Conservation (phyloP, 2,113 vertebrate species). For the Ochotona princeps region DNA sequence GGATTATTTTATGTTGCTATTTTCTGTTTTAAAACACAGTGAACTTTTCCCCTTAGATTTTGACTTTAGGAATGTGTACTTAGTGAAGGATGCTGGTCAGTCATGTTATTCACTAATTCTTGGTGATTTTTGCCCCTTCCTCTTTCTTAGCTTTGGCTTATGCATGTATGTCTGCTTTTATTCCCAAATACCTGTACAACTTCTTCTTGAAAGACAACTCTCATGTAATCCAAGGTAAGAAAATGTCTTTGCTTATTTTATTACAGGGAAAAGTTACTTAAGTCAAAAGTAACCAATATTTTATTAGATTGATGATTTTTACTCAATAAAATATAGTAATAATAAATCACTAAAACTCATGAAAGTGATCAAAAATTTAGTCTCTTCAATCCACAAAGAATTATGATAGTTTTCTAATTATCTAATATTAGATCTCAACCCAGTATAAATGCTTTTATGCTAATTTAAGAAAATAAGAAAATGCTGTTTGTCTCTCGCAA, state of each 20-base stretch:
- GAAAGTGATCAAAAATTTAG: not conserved
- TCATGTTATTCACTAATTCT: not conserved
- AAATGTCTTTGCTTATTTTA: slow-evolving; percentile 12
- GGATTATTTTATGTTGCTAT: not conserved
- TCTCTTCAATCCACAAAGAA: slow-evolving; percentile 24
- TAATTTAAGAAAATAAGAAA: slow-evolving; percentile 20
- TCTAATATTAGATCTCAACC: slow-evolving; percentile 21
- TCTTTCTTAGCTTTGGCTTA: slow-evolving; percentile 93
- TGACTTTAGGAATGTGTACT: not conserved
- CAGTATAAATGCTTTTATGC: not conserved
- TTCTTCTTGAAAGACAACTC: slow-evolving; percentile 99
- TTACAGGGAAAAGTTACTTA: not conserved
- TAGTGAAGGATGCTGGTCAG: not conserved
- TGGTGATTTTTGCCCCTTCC: slow-evolving; percentile 39
- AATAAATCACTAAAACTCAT: not conserved
- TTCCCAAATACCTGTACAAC: slow-evolving; percentile 99
- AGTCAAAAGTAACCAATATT: not conserved
- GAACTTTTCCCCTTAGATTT: not conserved
- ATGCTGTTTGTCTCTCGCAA: not conserved
- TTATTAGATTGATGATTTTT: slow-evolving; percentile 29
- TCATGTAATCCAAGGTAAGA: slow-evolving; percentile 98
- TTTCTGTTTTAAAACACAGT: slow-evolving; percentile 25
- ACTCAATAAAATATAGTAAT: not conserved
- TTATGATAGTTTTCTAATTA: not conserved
- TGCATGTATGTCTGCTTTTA: slow-evolving; percentile 99